Percentiles rank a stretch among this genome's conserved stretches.
phyloP scores from a whole-genome alignment of 2,113 vertebrate genomes.

The Herpetotheres cachinnans region DNA sequence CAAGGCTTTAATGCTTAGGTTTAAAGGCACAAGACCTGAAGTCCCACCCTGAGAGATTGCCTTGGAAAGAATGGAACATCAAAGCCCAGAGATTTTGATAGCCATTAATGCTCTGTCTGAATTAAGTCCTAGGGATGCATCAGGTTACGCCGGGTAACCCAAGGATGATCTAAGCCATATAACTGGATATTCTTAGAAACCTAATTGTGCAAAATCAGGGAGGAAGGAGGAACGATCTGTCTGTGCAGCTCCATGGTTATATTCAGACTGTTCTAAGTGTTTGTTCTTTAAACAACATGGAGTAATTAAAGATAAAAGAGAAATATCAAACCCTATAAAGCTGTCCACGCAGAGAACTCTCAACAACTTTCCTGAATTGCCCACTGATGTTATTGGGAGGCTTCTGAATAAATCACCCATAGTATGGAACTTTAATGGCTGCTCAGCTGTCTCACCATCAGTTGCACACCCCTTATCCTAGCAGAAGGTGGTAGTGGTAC shows the following conservation, averaged over 20 bases:
- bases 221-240: too few relatives aligned
- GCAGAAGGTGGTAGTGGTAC: neutral
- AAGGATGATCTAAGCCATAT: neutral
- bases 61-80: neutral
- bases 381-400: neutral
- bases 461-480: neutral
- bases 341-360: neutral
- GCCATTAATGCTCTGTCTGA: neutral
- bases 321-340: neutral
- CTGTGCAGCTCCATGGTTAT: neutral
- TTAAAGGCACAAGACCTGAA: neutral
- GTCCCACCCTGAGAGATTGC: neutral
- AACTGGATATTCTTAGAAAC: neutral
- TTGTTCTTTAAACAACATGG: neutral
- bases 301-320: neutral
- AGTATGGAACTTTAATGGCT: neutral
- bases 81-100: neutral
- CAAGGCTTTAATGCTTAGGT: neutral
- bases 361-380: neutral
- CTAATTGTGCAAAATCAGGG: neutral
- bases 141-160: neutral
- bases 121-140: neutral
- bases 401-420: neutral
- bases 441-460: neutral
- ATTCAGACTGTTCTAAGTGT: neutral